These are phyloP conservation scores for Gibbula magus DNA, from an alignment of 2,888 invertebrate genomes.

Conservation along the genomic window DNA sequence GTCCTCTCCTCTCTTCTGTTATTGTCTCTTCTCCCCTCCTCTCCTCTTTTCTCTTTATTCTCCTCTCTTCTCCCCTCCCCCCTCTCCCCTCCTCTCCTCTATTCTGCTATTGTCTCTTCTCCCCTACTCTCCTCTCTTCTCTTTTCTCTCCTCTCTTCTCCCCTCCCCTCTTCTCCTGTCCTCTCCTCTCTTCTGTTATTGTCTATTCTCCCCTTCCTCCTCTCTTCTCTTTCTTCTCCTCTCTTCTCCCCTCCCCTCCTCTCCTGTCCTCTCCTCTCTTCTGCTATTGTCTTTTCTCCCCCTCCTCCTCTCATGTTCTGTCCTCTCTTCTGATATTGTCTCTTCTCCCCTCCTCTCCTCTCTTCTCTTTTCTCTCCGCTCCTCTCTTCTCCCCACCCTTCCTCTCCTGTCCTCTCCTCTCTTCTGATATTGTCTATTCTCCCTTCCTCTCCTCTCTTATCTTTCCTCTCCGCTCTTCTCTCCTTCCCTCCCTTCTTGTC, in stretches of 20 bases:
- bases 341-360: too few species aligned
- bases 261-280: neutral
- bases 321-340: neutral
- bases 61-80: too few species aligned
- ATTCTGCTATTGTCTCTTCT: too few species aligned
- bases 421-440: neutral
- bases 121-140: neutral
- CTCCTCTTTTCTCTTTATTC: neutral
- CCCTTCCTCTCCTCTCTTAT: neutral
- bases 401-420: too few species aligned
- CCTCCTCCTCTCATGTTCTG: neutral
- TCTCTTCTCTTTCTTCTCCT: neutral
- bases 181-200: neutral
- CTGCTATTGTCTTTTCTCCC: too few species aligned
- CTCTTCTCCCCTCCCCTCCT: too few species aligned
- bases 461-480: neutral
- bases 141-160: neutral
- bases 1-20: neutral
- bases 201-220: neutral
- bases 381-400: too few species aligned
- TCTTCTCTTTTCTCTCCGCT: neutral
- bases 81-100: too few species aligned
- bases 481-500: neutral
- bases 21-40: too few species aligned
- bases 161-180: too few species aligned